Base-by-base conservation (phyloP, 30 jellyfish, hydroid and myxozoan genomes). In the Pelagia noctiluca region DNA sequence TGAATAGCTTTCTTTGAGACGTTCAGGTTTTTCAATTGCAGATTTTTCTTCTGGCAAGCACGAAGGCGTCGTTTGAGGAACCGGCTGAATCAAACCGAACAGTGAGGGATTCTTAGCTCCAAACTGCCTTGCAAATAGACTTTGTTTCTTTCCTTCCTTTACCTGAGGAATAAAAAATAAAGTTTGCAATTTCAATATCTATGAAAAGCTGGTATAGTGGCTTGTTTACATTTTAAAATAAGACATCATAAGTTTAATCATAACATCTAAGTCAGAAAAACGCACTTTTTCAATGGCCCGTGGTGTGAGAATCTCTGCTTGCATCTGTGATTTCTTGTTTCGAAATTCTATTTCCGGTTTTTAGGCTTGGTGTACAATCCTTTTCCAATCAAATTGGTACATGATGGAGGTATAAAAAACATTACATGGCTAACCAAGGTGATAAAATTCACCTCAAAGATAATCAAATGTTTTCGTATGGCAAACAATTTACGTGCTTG, bases 91-190 rank as follows among this genome's bases (percentile, higher is more conserved):
- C 4, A 83, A 36, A 13, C 93, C 93, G 71, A 83, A 83, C 3
- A 57, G 71, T 38, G 81, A 35, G 3, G 78, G 60, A 24, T 71
- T 47, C 30, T 35, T 47, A 0, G 54, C 36, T 25, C 46, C 2
- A 53, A 83, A 83, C 70, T 90, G 94, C 61, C 61, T 69, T 67
- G 97, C 97, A 90, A 90, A 90, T 7, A 90, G 80, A 62, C 96
- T 82, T 26, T 71, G 82, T 75, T 71, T 77, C 60, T 75, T 76
- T 4, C 46, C 84, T 16, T 42, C 74, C 18, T 36, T 32, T 4
- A 1, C 71, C 88, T 77, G n/a, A 8, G 16, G 57, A 16, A 16
- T 5, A 42, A 42, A 42, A 42, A 8, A 42, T 42, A 42, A 42
- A 5, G 57, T 42, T 42, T 16, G 8, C 57, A 42, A 16, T 42